Evolutionary conservation across 2,113 vertebrate species (phyloP).

Genomic region (Psettodes erumei): DNA sequence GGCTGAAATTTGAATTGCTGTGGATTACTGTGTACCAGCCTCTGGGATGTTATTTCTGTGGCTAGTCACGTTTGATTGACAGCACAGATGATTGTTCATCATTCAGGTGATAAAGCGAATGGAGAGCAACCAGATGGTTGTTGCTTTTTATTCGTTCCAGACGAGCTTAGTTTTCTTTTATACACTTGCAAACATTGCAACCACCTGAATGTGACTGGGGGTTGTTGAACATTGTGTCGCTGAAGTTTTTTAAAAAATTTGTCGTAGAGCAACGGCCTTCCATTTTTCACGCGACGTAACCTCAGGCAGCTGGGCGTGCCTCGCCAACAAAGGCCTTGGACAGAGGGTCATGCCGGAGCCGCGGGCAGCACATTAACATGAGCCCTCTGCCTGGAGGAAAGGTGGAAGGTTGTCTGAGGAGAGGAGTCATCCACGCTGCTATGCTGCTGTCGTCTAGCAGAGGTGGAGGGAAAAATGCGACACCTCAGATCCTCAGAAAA

Average conservation of each 20-base stretch:
- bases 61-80: slow-evolving; percentile 43
- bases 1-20: slow-evolving; percentile 22
- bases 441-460: background rate
- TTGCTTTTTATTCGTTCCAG: too few relatives aligned
- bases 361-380: background rate
- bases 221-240: too few relatives aligned
- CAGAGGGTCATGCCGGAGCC: background rate
- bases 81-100: slow-evolving; percentile 53
- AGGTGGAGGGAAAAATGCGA: background rate
- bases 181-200: too few relatives aligned
- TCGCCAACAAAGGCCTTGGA: background rate
- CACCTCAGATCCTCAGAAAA: background rate
- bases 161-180: too few relatives aligned
- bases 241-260: too few relatives aligned
- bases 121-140: slow-evolving; percentile 44
- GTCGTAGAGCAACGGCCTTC: background rate
- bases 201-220: too few relatives aligned
- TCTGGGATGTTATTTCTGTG: slow-evolving; percentile 18
- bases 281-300: background rate
- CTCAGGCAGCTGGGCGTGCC: background rate
- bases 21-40: background rate
- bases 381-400: background rate
- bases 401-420: background rate
- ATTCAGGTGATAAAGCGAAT: slow-evolving; percentile 46
- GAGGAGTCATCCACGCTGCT: background rate